Evolutionary conservation across 2,888 invertebrate genomes (phyloP).

Genomic region (Leucozona laternaria): DNA sequence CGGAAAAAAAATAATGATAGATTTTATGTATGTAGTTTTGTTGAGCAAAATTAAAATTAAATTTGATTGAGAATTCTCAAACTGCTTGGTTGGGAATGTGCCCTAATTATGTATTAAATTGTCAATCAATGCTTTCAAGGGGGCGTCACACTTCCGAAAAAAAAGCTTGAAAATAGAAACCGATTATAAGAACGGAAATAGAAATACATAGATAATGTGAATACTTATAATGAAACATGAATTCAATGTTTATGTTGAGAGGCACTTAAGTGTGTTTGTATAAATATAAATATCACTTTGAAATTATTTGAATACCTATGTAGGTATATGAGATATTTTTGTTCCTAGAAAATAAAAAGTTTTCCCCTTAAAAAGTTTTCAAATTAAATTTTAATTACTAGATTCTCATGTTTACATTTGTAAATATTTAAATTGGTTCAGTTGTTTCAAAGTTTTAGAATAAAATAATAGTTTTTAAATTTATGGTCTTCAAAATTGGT

Average conservation of each 20-base stretch:
- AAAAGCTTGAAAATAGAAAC: constrained; percentile 16
- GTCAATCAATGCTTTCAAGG: constrained; percentile 20
- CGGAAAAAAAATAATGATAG: not conserved
- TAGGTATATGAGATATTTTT: not conserved
- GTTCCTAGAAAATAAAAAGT: not conserved
- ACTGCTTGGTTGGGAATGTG: not conserved
- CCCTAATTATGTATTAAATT: constrained; percentile 21
- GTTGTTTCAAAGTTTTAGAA: not conserved
- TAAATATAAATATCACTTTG: not conserved
- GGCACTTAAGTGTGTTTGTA: not conserved
- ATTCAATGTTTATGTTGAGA: constrained; percentile 6
- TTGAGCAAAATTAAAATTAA: not conserved
- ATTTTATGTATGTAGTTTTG: not conserved
- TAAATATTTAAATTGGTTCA: constrained; percentile 12
- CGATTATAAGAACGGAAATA: constrained; percentile 16
- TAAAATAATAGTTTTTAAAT: not conserved
- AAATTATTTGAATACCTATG: not conserved
- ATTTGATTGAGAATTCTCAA: not conserved
- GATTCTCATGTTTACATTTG: not conserved
- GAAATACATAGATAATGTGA: too few relatives aligned
- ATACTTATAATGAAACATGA: not conserved
- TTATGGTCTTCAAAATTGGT: too few relatives aligned
- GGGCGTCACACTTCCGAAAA: constrained; percentile 9
- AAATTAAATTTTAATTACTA: constrained; percentile 12
- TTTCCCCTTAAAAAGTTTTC: constrained; percentile 2